These are phyloP conservation scores for Reticulitermes lucifugus DNA, from an alignment of 2,888 invertebrate genomes.

Conservation along the genomic window DNA sequence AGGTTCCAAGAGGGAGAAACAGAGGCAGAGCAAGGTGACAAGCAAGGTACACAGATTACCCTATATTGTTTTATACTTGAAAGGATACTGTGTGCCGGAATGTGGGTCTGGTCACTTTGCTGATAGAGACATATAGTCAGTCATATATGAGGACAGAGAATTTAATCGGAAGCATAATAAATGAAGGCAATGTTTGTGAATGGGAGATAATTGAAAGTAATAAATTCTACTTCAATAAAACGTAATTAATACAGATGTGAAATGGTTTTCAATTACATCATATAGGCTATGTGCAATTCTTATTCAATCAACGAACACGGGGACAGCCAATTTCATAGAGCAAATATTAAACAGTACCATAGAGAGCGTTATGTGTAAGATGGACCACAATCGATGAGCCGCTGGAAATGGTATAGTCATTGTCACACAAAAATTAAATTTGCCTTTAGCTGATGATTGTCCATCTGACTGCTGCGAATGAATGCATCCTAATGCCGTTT, in stretches of 20 bases:
- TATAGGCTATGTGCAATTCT: background rate
- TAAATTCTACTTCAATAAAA: background rate
- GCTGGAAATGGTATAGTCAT: no score
- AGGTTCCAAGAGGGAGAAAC: no score
- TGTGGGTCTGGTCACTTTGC: no score
- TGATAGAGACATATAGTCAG: background rate
- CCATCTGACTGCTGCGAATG: no score
- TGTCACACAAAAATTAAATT: no score
- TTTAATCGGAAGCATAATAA: background rate
- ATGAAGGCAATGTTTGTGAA: slow-evolving; percentile 12
- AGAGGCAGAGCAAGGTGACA: no score
- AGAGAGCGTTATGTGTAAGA: no score
- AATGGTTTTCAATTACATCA: slow-evolving; percentile 2
- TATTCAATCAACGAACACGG: background rate
- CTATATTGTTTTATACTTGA: background rate
- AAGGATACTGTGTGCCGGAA: background rate
- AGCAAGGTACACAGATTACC: background rate
- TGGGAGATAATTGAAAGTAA: slow-evolving; percentile 8
- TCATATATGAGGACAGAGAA: background rate
- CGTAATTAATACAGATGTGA: slow-evolving; percentile 14
- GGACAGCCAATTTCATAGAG: no score
- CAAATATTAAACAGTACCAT: no score
- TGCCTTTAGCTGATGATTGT: no score
- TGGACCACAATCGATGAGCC: no score
- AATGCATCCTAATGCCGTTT: no score